Evolutionary conservation across 2,113 vertebrate species (phyloP), one percentile per base, ranked within the genome.

Genomic region (Bagarius yarrelli): DNA sequence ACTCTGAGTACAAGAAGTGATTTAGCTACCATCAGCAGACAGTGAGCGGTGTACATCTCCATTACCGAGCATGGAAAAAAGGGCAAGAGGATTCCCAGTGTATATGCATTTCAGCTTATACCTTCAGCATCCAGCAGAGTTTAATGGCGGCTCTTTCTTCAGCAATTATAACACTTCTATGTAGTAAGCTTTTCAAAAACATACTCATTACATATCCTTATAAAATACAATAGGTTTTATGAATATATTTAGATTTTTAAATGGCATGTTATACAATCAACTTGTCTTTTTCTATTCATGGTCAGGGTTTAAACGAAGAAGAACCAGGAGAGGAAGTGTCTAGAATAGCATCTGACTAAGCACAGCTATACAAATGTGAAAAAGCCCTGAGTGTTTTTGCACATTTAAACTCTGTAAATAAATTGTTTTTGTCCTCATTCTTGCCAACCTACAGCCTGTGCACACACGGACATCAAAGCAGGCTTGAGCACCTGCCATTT

Each of bases 301-400:
- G 61, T 30, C 18, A 79, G 50, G 2, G 23, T 52, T 59, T 60
- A 57, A 52, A 79, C 8, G 76, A 64, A 34, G 55, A 23, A 75
- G 79, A 74, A 78, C 57, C 57, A 76, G 69, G 59, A 76, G 85
- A 85, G 81, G 84, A 63, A 84, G 59, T 30, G 50, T 70, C 53
- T 83, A 89, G 86, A 90, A 88, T 61, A 88, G 79, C 81, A 79
- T 88, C 84, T 50, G 70, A 52, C 83, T 88, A 80, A 87, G 87
- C 88, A 87, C 88, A 63, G 70, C 60, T 64, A 74, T 81, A 72
- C 85, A 11, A 70, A 55, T 73, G 59, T 66, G 40, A 76, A 73
- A 69, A 79, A 5, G 27, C 32, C 36, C 21, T 32, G 13, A 79
- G 15, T 60, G 25, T 47, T 4, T 25, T 69, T 25, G 13, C 47